Evolutionary conservation across 2,797 vertebrate species (phyloP), one percentile per base, ranked within the genome.

Genomic region (Craterocephalus amniculus): DNA sequence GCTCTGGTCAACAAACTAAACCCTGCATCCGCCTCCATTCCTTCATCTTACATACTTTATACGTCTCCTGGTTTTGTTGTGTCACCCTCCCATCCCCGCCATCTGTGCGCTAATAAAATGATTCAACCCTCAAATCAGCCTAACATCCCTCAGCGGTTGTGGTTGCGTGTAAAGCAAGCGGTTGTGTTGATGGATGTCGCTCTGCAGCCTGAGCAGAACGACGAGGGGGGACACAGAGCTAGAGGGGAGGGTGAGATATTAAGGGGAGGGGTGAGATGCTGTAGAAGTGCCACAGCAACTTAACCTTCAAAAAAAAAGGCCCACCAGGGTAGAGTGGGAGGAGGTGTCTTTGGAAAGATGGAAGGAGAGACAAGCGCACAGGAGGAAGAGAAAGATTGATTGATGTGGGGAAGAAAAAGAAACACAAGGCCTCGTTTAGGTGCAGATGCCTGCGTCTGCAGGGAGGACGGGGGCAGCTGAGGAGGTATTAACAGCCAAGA

Each of bases 231-330:
- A 59, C n/a, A n/a, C n/a, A n/a, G n/a, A n/a, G n/a, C n/a, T n/a
- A 52, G 73, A 67, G 76, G 57, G 56, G 52, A 52, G 74, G 71
- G 78, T 67, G 78, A 75, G 75, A 82, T 62, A 71, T 79, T 73
- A 24, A 0, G 34, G 45, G 35, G 38, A 56, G 40, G 64, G 35
- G 79, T 63, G 70, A 56, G 68, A 65, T 60, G 73, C 71, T 67
- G 79, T 70, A 77, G 75, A 84, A 79, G 77, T 85, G 88, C 90
- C 90, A 90, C 80, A 79, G 75, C 74, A 87, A 90, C 89, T 92
- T 91, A 93, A 92, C 91, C 90, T 91, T 92, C 85, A 87, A 79
- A 84, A 87, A 79, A 84, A 89, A 85, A 70, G 34, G 79, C 76
- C 82, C 78, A 89, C 67, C 67, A 72, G 84, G 85, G 43, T 78